These are phyloP conservation scores for Ruditapes philippinarum DNA, from an alignment of 1,140 invertebrate species.

Conservation along the genomic window DNA sequence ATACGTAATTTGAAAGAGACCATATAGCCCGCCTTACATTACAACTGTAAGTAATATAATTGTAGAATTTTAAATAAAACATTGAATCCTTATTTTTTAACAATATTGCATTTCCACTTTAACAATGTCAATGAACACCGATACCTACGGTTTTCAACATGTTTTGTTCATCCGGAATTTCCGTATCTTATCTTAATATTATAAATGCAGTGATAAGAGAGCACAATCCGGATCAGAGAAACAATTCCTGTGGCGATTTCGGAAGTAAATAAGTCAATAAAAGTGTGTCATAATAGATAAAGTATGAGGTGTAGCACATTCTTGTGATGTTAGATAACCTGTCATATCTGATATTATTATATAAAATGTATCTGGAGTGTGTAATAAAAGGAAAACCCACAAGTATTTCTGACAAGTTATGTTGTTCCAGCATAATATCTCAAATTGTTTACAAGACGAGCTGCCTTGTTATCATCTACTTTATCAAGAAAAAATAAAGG, in stretches of 20 bases:
- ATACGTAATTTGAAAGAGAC: too few relatives aligned
- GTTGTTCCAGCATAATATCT: neutral
- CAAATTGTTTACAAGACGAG: neutral
- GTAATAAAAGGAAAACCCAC: neutral
- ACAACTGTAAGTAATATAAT: too few relatives aligned
- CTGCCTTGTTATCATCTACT: neutral
- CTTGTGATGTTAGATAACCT: neutral
- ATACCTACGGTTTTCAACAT: too few relatives aligned
- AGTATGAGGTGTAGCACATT: neutral
- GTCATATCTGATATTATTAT: neutral
- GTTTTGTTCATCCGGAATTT: too few relatives aligned
- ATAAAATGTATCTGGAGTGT: slow-evolving; percentile 15
- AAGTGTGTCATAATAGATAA: neutral
- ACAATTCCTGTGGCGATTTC: neutral
- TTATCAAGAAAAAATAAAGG: too few relatives aligned
- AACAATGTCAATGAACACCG: too few relatives aligned
- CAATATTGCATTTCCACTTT: too few relatives aligned
- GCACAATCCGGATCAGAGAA: neutral
- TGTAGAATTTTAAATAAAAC: too few relatives aligned
- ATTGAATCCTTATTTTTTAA: too few relatives aligned
- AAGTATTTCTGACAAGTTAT: neutral
- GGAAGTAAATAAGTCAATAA: neutral
- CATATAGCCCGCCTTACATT: too few relatives aligned
- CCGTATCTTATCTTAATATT: too few relatives aligned
- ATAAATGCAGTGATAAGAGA: neutral